phyloP scores from a whole-genome alignment of 2,113 vertebrate species.

The Capreolus pygargus region DNA sequence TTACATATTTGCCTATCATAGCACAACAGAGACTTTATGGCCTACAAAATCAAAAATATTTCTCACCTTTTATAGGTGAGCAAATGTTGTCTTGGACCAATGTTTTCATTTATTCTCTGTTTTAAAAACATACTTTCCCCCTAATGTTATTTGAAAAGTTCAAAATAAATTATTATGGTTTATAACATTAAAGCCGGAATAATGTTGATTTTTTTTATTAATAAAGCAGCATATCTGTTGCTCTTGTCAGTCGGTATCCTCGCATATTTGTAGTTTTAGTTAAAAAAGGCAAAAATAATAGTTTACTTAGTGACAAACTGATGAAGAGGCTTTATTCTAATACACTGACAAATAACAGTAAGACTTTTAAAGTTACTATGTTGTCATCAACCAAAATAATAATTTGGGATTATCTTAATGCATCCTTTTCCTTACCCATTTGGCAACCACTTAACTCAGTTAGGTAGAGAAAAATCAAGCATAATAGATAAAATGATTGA shows the following conservation, averaged over 20 bases:
- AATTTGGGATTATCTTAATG: background rate
- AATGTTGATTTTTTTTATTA: background rate
- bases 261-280: background rate
- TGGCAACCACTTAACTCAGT: background rate
- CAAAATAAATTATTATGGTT: background rate
- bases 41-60: background rate
- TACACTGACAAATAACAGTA: background rate
- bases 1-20: background rate
- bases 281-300: background rate
- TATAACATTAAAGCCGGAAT: background rate
- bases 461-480: background rate
- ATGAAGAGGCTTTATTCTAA: background rate
- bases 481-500: background rate
- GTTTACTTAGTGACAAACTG: background rate
- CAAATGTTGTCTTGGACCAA: background rate
- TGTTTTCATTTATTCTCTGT: background rate
- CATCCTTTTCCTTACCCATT: background rate
- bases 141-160: background rate
- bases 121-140: background rate
- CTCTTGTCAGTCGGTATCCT: background rate
- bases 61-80: background rate
- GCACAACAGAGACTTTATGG: background rate
- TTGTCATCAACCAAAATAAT: background rate
- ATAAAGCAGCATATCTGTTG: background rate
- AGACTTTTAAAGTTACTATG: background rate